These are phyloP conservation scores for Meteorus colon DNA, from an alignment of 2,888 invertebrate genomes.

Conservation along the genomic window DNA sequence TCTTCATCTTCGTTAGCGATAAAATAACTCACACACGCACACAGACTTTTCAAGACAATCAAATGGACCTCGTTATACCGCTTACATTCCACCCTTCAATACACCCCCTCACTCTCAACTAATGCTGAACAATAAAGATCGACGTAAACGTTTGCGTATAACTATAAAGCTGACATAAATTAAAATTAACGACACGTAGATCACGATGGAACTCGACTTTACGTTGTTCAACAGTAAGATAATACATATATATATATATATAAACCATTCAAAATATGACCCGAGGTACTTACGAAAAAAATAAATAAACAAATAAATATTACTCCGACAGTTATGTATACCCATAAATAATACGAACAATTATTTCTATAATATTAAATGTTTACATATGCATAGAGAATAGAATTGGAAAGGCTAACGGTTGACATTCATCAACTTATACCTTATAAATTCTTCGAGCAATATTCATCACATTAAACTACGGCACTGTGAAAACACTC, in stretches of 20 bases:
- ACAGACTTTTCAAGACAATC: constrained; percentile 5
- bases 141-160: constrained; percentile 55
- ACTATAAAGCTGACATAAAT: constrained; percentile 59
- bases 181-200: constrained; percentile 61
- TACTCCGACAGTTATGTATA: neutral
- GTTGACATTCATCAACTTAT: neutral
- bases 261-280: constrained; percentile 10
- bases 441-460: neutral
- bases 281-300: neutral
- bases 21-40: neutral
- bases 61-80: constrained; percentile 58
- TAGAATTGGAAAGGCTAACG: neutral
- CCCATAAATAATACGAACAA: neutral
- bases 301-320: neutral
- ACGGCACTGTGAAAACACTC: neutral
- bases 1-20: constrained; percentile 38
- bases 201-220: constrained; percentile 47
- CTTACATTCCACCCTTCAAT: constrained; percentile 45
- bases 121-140: constrained; percentile 61
- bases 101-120: constrained; percentile 39
- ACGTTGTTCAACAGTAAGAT: neutral
- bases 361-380: neutral
- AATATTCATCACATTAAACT: neutral
- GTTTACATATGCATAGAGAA: too few species aligned
- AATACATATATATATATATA: neutral